Conservation (phyloP, 2,113 vertebrate genomes). For the Mystacornis crossleyi region DNA sequence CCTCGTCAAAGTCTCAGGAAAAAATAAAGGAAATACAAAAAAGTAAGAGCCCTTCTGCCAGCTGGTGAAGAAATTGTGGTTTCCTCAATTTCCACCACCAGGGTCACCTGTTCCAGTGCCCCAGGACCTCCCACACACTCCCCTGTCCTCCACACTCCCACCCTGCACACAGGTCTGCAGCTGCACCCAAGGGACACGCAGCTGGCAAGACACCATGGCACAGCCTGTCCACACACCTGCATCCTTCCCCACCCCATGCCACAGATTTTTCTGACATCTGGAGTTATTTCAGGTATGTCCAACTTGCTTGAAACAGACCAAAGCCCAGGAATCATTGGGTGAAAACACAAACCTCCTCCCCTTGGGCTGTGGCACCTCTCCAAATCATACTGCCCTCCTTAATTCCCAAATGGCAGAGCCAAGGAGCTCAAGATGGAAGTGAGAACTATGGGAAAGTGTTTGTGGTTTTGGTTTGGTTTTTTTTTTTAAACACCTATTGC, state of each 20-base stretch:
- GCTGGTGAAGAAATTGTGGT: background rate
- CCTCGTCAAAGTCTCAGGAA: background rate
- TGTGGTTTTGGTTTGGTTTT: background rate
- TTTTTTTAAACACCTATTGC: background rate
- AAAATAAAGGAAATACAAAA: background rate
- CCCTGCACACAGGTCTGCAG: background rate
- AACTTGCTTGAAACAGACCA: background rate
- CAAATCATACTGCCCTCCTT: background rate
- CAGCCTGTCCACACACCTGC: background rate
- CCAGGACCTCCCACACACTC: fast-evolving
- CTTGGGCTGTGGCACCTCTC: background rate
- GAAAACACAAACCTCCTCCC: background rate
- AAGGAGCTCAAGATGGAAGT: background rate
- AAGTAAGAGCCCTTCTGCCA: background rate
- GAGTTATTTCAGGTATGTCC: background rate
- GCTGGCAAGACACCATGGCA: background rate
- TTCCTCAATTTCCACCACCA: background rate
- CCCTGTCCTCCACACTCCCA: background rate
- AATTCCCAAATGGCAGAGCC: background rate
- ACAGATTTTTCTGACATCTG: background rate
- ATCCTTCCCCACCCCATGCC: background rate
- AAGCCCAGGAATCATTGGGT: background rate
- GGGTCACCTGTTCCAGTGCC: no score
- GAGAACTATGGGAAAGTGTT: background rate
- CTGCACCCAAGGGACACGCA: background rate